Evolutionary conservation across 2,113 vertebrate species (phyloP).

Genomic region (Oncorhynchus clarkii): DNA sequence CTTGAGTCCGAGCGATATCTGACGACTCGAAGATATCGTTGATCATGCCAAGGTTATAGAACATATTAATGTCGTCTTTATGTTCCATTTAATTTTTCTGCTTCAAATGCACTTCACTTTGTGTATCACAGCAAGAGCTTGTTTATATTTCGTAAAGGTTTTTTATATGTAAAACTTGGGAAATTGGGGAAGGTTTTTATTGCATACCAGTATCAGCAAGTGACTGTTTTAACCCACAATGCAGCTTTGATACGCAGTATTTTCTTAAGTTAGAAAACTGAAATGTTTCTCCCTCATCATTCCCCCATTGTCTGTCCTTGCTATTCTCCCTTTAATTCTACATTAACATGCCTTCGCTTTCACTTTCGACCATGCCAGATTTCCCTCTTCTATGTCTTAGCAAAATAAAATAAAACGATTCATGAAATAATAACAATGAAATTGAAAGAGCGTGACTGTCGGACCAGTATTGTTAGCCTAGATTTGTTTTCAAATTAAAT

Average conservation of each 20-base stretch:
- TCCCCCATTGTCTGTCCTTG: constrained; percentile 21
- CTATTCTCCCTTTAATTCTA: constrained; percentile 50
- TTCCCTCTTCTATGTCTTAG: constrained; percentile 71
- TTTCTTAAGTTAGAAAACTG: constrained; percentile 29
- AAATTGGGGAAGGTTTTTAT: constrained; percentile 58
- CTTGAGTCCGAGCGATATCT: constrained; percentile 49
- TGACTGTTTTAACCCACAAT: constrained; percentile 51
- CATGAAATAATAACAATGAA: constrained; percentile 65
- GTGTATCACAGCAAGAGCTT: constrained; percentile 79
- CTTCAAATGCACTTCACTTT: constrained; percentile 73
- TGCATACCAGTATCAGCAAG: constrained; percentile 31
- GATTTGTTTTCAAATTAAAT: constrained; percentile 84
- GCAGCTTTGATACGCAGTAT: constrained; percentile 52
- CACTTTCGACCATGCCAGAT: constrained; percentile 39
- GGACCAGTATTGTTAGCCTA: constrained; percentile 86
- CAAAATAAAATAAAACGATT: constrained; percentile 52
- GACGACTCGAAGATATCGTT: constrained; percentile 15
- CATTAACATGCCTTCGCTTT: constrained; percentile 59
- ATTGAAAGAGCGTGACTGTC: constrained; percentile 77
- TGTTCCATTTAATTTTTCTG: constrained; percentile 39
- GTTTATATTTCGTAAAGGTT: constrained; percentile 91
- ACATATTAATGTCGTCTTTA: constrained; percentile 78
- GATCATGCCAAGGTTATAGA: constrained; percentile 76
- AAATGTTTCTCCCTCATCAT: constrained; percentile 13
- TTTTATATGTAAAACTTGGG: constrained; percentile 87